Evolutionary conservation across 1,140 invertebrate species (phyloP).

Genomic region (Micrasema longulum): DNA sequence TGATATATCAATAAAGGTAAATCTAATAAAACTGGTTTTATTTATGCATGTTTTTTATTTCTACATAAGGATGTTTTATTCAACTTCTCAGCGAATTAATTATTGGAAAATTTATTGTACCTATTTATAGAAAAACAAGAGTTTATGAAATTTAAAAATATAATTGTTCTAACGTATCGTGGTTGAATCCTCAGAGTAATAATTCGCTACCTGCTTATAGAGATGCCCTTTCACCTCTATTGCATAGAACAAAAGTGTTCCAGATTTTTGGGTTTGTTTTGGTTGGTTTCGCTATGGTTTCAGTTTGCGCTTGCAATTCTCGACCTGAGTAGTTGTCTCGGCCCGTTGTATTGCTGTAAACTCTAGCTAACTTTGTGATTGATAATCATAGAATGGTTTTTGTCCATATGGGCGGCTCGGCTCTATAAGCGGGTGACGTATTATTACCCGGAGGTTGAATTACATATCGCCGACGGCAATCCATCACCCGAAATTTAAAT

Average conservation of each 20-base stretch:
- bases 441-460: too few relatives aligned
- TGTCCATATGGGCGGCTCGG: too few relatives aligned
- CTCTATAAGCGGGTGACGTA: too few relatives aligned
- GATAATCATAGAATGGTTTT: too few relatives aligned
- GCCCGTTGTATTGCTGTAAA: too few relatives aligned
- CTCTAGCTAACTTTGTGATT: too few relatives aligned
- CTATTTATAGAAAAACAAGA: background rate
- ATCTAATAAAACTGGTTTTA: background rate
- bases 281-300: background rate
- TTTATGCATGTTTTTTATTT: background rate
- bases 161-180: background rate
- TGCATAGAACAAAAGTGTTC: too few relatives aligned
- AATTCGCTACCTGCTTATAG: too few relatives aligned
- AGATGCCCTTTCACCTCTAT: too few relatives aligned
- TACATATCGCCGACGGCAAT: background rate
- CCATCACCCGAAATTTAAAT: background rate
- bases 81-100: background rate
- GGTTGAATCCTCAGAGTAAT: too few relatives aligned
- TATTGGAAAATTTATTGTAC: background rate
- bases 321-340: too few relatives aligned
- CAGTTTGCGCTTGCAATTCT: too few relatives aligned
- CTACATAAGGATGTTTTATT: background rate
- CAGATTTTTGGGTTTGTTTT: background rate
- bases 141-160: background rate
- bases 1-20: slow-evolving; percentile 18